A percentile compares a stretch with the other conserved stretches of the same genome.
These are phyloP conservation scores for Campylomormyrus tamandua DNA, from an alignment of 2,113 vertebrate genomes.

Conservation along the genomic window DNA sequence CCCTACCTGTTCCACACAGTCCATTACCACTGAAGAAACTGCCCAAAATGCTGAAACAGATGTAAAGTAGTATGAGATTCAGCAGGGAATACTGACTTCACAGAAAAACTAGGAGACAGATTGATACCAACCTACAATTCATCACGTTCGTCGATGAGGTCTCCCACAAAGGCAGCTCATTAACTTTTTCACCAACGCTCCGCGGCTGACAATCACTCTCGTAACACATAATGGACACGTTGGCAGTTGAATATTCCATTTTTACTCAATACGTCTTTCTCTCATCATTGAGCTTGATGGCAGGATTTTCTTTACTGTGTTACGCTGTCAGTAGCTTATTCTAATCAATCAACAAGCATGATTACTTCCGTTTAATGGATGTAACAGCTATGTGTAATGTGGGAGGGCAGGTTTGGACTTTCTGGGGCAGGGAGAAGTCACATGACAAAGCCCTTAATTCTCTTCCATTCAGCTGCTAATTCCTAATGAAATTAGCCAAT, in stretches of 20 bases:
- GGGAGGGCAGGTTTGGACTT: neutral
- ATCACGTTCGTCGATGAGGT: neutral
- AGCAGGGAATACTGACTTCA: neutral
- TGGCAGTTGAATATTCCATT: neutral
- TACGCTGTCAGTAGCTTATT: neutral
- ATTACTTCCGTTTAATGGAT: neutral
- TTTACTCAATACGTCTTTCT: neutral
- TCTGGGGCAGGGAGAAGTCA: neutral
- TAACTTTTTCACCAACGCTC: neutral
- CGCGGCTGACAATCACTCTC: neutral
- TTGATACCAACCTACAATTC: neutral
- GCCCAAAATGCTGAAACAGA: neutral
- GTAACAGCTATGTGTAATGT: neutral
- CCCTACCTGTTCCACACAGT: neutral
- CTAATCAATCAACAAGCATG: neutral
- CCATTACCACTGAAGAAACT: neutral
- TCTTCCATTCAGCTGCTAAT: neutral
- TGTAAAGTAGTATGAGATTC: neutral
- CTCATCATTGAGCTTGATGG: neutral
- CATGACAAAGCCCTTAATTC: neutral
- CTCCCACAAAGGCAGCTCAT: neutral
- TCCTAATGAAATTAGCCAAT: neutral
- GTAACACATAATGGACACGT: neutral
- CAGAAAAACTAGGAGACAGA: neutral
- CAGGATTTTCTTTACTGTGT: neutral